Evolutionary conservation across 2,888 invertebrate genomes (phyloP).

Genomic region (Leptinotarsa haldemani): DNA sequence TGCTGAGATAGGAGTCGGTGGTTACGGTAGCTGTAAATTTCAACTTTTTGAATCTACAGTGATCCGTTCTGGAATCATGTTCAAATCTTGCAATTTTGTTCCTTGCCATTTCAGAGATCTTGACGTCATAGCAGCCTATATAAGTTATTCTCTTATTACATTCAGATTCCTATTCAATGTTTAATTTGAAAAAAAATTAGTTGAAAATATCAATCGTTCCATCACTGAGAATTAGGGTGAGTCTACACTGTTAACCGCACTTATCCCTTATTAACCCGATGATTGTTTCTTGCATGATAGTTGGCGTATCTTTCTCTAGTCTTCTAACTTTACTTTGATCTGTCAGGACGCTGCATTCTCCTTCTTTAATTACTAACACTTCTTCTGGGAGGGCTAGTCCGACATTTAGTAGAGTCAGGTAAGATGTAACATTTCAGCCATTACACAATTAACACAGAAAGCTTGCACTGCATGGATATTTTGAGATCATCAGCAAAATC

Average conservation of each 20-base stretch:
- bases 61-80: no score
- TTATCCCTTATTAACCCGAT: not conserved
- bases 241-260: not conserved
- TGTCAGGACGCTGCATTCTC: conserved; percentile 56
- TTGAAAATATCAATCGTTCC: conserved; percentile 1
- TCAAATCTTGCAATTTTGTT: no score
- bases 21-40: no score
- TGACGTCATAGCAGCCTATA: no score
- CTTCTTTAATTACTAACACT: conserved; percentile 59
- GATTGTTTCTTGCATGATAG: conserved; percentile 7
- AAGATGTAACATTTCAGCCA: conserved; percentile 43
- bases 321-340: conserved; percentile 44
- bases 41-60: no score
- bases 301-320: conserved; percentile 19
- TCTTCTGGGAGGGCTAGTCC: conserved; percentile 62
- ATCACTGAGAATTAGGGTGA: not conserved
- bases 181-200: not conserved
- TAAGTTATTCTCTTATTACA: not conserved
- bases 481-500: not conserved
- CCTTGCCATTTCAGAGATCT: no score
- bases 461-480: not conserved
- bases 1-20: no score
- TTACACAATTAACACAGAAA: not conserved
- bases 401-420: conserved; percentile 57
- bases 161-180: not conserved